Evolutionary conservation across 2,888 invertebrate genomes (phyloP), one percentile per base, ranked within the genome.

Genomic region (Ganaspis brasiliensis): DNA sequence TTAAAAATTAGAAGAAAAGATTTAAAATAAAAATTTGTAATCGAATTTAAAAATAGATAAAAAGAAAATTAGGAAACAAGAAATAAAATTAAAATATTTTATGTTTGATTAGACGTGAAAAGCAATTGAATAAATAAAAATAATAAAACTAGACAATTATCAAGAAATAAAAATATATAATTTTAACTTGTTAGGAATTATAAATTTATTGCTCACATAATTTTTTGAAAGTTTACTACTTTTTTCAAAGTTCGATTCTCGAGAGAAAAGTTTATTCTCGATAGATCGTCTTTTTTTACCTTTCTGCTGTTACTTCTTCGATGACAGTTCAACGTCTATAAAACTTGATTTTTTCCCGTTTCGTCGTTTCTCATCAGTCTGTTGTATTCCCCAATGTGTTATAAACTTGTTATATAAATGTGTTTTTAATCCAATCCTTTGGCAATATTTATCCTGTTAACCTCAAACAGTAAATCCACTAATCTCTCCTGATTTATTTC

Each of bases 251-350:
- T 45, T 45, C 14, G 9, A 21, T 67, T 67, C 67, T 67, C 24
- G 24, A 24, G 40, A 67, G 67, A 67, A 24, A 21, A 24, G 19
- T 45, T 40, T 63, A 21, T 63, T 21, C 37, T 63, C 37, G 8
- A 31, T 26, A 59, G 59, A 59, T 14, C 8, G 59, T 40, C n/a
- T 24, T 45, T 63, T 24, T 24, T 40, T 9, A n/a, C n/a, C 21
- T 24, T 45, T 8, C 45, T 24, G 45, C 24, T 40, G 67, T 12
- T 67, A 40, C 24, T 67, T n/a, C 40, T 40, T 24, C 45, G 40
- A 45, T 67, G 67, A 67, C 67, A 45, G 45, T 45, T 67, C 24
- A 67, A n/a, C 79, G 77, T 76, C 79, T 72, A 78, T 78, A 81
- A 76, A 71, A 73, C 72, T 81, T 79, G 77, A 75, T 72, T 73